Evolutionary conservation across 2,113 vertebrate species (phyloP).

Genomic region (Tyto alba): DNA sequence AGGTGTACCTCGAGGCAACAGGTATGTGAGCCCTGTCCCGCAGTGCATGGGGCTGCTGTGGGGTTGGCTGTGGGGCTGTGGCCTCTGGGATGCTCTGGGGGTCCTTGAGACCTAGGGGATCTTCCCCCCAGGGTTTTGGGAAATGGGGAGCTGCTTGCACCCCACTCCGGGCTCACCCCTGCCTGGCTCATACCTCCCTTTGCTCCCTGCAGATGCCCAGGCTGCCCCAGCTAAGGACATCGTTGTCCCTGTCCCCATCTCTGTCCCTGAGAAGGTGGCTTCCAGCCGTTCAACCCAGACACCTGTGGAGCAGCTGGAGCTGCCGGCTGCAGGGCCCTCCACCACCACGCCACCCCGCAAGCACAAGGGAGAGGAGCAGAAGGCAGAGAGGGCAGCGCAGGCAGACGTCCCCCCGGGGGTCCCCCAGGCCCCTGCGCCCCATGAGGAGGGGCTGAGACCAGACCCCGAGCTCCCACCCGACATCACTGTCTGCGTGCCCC

Average conservation of each 20-base stretch:
- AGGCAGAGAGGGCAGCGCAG: background rate
- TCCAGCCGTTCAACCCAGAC: slow-evolving; percentile 40
- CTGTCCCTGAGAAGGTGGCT: background rate
- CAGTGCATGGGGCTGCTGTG: accelerated
- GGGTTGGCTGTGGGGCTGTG: no score
- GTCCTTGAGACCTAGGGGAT: background rate
- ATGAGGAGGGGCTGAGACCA: accelerated
- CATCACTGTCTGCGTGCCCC: background rate
- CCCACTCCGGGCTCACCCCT: accelerated
- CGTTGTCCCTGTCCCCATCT: background rate
- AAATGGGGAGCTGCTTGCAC: background rate
- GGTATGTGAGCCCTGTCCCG: slow-evolving; percentile 54
- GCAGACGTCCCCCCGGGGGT: accelerated
- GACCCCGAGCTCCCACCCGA: background rate
- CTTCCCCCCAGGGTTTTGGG: background rate
- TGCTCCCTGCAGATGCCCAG: slow-evolving; percentile 66
- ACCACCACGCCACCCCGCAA: slow-evolving; percentile 48
- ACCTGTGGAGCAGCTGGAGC: background rate
- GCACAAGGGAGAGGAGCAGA: slow-evolving; percentile 50
- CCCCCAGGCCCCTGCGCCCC: background rate
- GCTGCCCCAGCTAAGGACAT: slow-evolving; percentile 72
- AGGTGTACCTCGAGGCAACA: slow-evolving; percentile 75
- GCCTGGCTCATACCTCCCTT: background rate
- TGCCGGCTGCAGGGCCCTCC: background rate
- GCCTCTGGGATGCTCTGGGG: background rate